Conservation (phyloP, 2,113 vertebrate species). For the Myotis brandtii region DNA sequence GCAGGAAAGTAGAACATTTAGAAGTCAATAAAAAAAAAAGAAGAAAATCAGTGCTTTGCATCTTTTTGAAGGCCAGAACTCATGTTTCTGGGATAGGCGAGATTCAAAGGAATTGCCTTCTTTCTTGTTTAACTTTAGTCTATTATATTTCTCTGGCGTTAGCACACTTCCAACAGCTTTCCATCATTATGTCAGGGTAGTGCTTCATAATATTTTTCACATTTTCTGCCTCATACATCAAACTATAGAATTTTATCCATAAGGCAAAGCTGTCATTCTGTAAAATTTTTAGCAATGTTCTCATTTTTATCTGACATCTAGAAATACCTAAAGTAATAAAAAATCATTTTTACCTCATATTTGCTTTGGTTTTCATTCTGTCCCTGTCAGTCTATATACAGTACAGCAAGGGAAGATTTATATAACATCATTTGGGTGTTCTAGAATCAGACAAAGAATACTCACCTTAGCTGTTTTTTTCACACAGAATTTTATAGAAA, state of each 20-base stretch:
- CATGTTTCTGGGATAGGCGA: background rate
- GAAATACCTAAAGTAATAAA: conserved; percentile 90
- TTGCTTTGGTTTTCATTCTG: conserved; percentile 87
- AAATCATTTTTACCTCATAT: conserved; percentile 88
- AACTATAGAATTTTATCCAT: conserved; percentile 85
- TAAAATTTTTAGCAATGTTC: conserved; percentile 89
- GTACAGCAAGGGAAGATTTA: conserved; percentile 82
- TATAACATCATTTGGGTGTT: conserved; percentile 75
- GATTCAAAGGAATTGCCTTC: background rate
- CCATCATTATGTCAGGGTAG: conserved; percentile 86
- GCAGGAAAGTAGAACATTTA: background rate
- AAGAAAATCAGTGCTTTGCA: conserved; percentile 34
- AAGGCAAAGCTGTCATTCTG: conserved; percentile 86
- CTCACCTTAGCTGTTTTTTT: background rate
- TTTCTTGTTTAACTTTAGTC: conserved; percentile 75
- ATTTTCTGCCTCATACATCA: conserved; percentile 90
- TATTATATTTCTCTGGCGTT: conserved; percentile 77
- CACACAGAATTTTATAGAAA: conserved; percentile 65
- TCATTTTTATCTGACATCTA: conserved; percentile 90
- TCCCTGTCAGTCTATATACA: conserved; percentile 85
- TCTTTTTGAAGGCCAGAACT: conserved; percentile 55
- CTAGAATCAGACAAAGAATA: conserved; percentile 62
- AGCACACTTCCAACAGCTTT: conserved; percentile 74
- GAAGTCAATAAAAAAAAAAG: background rate
- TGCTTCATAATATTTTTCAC: conserved; percentile 88